Percentiles rank a stretch among this genome's conserved stretches.
These are phyloP conservation scores for Eulithis testata DNA, from an alignment of 2,888 invertebrate species.

Conservation along the genomic window DNA sequence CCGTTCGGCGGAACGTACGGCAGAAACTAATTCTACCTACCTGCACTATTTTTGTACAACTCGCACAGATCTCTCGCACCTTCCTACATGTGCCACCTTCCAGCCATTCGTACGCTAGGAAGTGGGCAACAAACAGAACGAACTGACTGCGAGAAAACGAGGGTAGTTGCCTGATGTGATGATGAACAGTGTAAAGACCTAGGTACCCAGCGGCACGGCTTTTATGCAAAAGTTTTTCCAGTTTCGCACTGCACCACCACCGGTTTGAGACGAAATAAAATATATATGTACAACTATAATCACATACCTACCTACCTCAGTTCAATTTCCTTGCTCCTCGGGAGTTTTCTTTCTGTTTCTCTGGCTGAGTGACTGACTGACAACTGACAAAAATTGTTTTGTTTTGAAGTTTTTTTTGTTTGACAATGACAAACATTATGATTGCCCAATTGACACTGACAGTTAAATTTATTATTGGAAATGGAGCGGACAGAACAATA, in stretches of 20 bases:
- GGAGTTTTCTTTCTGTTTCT: conserved; percentile 40
- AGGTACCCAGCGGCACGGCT: too few relatives aligned
- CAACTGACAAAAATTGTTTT: neutral
- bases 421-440: too few relatives aligned
- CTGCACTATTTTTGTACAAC: conserved; percentile 40
- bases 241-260: too few relatives aligned
- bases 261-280: too few relatives aligned
- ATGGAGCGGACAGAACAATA: too few relatives aligned
- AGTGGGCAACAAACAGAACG: neutral
- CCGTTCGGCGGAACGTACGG: conserved; percentile 25
- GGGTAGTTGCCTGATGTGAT: conserved; percentile 8
- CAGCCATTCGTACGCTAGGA: conserved; percentile 4
- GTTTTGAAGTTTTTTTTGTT: too few relatives aligned
- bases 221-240: neutral
- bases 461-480: too few relatives aligned
- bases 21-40: conserved; percentile 34
- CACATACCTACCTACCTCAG: too few relatives aligned
- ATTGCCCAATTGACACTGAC: too few relatives aligned
- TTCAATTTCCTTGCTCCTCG: too few relatives aligned
- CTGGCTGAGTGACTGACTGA: conserved; percentile 26
- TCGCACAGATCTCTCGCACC: conserved; percentile 33
- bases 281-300: too few relatives aligned
- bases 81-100: conserved; percentile 14
- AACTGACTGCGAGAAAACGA: conserved; percentile 2
- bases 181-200: too few relatives aligned